Percentiles rank a stretch among this genome's conserved stretches.
phyloP scores from a whole-genome alignment of 2,888 invertebrate species.

The Halictus ligatus region DNA sequence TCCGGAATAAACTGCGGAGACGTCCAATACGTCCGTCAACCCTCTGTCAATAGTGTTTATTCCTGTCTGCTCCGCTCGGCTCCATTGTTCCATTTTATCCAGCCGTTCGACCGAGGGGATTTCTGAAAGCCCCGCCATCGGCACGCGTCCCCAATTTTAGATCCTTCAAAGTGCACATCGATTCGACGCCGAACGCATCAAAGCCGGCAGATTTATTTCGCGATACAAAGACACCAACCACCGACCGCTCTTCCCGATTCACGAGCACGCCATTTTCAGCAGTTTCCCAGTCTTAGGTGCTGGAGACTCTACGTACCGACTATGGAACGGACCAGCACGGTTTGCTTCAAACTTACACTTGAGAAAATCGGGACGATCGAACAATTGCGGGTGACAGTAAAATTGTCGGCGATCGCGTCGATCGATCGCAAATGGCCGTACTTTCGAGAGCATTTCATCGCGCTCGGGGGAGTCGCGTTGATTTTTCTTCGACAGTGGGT shows the following conservation, averaged over 20 bases:
- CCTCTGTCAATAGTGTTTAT: conserved; percentile 3
- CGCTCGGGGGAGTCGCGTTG: background rate
- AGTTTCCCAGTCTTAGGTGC: background rate
- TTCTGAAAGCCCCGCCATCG: background rate
- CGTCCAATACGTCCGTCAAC: conserved; percentile 19
- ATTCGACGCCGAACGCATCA: background rate
- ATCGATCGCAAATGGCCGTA: background rate
- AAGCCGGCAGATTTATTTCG: background rate
- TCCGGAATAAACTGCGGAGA: conserved; percentile 2
- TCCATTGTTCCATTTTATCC: background rate
- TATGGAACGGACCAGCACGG: background rate
- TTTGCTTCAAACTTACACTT: background rate
- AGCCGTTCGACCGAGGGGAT: background rate
- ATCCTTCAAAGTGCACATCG: conserved; percentile 4
- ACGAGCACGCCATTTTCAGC: background rate
- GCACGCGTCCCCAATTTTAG: background rate
- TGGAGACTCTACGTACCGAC: background rate
- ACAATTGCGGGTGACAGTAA: background rate
- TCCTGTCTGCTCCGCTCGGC: background rate
- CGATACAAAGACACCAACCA: background rate
- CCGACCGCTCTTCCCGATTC: background rate
- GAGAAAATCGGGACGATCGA: background rate
- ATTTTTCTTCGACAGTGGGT: background rate
- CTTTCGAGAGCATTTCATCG: background rate
- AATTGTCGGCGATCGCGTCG: background rate